Evolutionary conservation across 2,797 vertebrate species (phyloP), one percentile per base, ranked within the genome.

Genomic region (Pitangus sulphuratus): DNA sequence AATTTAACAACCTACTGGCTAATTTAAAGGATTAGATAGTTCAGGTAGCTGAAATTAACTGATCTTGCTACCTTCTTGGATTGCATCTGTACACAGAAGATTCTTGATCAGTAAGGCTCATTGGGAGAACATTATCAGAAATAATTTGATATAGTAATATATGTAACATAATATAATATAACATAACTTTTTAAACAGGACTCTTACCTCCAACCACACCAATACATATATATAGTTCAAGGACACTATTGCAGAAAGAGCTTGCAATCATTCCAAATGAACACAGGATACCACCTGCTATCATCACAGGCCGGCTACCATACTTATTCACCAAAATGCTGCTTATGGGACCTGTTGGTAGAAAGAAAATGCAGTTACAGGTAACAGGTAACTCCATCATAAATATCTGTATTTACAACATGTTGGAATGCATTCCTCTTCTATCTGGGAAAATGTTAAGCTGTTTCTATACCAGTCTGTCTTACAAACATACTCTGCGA

Each of bases 241-340:
- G 0, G 24, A 99, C 98, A 0, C 78, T 99, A 81, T 89, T 98
- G 95, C 99, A 99, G 87, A 99, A 99, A 15, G 99, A 99, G 15
- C 99, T 99, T 11, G 97, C 85, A 87, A 99, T 98, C 99, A 99
- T 99, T 54, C 99, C 99, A 39, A 97, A 26, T 8, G 98, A 96
- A 75, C 98, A 99, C 5, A 99, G 92, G 31, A 99, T 88, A 24
- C 99, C 99, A 21, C 99, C 99, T 64, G 98, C 95, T 54, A 99
- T 98, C 96, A 99, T 98, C 22, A 99, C 97, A 18, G 99, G 99
- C 44, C 99, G 98, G 90, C 99, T 99, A 75, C 99, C 99, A 3
- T 99, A 99, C 7, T 98, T 99, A 97, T 99, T 99, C 92, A 99
- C 99, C 97, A 99, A 97, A 87, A 99, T 98, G 74, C 99, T 99